Evolutionary conservation across 2,113 vertebrate genomes (phyloP), one percentile per base, ranked within the genome.

Genomic region (Phrynosoma platyrhinos): DNA sequence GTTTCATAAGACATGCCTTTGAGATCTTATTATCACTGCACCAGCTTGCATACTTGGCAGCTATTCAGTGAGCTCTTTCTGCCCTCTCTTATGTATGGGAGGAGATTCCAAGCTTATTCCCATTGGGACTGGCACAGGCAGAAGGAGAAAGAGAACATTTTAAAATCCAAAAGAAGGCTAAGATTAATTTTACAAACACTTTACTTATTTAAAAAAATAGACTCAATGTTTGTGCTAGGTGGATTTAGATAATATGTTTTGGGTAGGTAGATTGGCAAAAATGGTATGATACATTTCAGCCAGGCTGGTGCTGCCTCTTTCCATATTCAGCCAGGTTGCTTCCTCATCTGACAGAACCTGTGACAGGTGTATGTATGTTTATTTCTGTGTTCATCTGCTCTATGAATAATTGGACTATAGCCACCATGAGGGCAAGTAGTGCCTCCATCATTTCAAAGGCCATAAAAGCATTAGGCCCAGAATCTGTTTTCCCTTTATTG

Each of bases 91-190:
- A 36, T 69, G 68, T 27, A 27, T 30, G 68, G 25, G 68, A 30
- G n/a, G 72, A 32, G 69, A n/a, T 85, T 64, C 20, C 84, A 91
- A 93, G 1, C 47, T 83, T 69, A 5, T 62, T 83, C 32, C 69
- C 68, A 42, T 36, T 0, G 7, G 79, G 62, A 0, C 0, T 4
- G 0, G 0, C n/a, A 6, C 0, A 25, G 55, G 1, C 0, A 0
- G 0, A 0, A 0, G 8, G 0, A 0, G 32, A 0, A 0, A 40
- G 2, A 16, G 6, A 0, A 1, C 77, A 20, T 58, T 3, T 8
- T 68, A 13, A 79, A 64, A 66, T 32, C n/a, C 32, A 68, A 30
- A 20, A 40, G 36, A 16, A 36, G 64, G 64, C 55, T 27, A 2
- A 4, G 13, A 91, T 88, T 36, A 0, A 0, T 92, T 87, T 23